Base-by-base conservation (phyloP, 2,113 vertebrate species). In the Gavia stellata region DNA sequence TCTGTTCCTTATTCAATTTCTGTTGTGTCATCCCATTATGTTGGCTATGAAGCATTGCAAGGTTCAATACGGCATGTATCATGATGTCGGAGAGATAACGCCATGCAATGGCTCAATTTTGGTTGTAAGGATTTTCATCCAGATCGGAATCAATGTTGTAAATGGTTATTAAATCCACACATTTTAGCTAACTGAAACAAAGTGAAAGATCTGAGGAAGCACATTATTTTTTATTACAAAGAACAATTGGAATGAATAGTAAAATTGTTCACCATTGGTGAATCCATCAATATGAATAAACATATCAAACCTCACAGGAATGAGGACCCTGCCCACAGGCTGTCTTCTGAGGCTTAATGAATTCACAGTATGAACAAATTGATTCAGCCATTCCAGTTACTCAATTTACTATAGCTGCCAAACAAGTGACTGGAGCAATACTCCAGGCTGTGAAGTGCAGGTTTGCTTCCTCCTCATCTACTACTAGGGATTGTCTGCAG, bases 1-100 rank as follows among this genome's bases (percentile, higher is more conserved):
- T 56, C 89, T 95, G 44, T 94, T 97, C 73, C 87, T 90, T 96
- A 70, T 89, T 88, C 84, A 95, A 29, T 95, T 97, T 98, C 45
- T 88, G 63, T 72, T 90, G 56, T 97, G 88, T 95, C 81, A 91
- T 93, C 55, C 56, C 90, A 92, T 96, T 95, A 83, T 53, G 56
- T 81, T 91, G 67, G 58, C 84, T 96, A 85, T 95, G 84, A 97
- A 97, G 26, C 80, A 96, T 71, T 79, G n/a, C 15, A 79, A 95
- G 86, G 80, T 83, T 72, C 95, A 87, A 80, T 97, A 45, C 58
- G 74, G 50, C 68, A 58, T 68, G 86, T 50, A 74, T 92, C 82
- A 88, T 55, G 49, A 93, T 94, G 71, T 95, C 40, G 8, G 61
- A 66, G 67, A 95, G 90, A 91, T 89, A 96, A 92, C 93, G 90